A percentile compares a stretch with the other conserved stretches of the same genome.
These are phyloP conservation scores for Pelecanoides urinatrix DNA, from an alignment of 2,113 vertebrate species.

Conservation along the genomic window DNA sequence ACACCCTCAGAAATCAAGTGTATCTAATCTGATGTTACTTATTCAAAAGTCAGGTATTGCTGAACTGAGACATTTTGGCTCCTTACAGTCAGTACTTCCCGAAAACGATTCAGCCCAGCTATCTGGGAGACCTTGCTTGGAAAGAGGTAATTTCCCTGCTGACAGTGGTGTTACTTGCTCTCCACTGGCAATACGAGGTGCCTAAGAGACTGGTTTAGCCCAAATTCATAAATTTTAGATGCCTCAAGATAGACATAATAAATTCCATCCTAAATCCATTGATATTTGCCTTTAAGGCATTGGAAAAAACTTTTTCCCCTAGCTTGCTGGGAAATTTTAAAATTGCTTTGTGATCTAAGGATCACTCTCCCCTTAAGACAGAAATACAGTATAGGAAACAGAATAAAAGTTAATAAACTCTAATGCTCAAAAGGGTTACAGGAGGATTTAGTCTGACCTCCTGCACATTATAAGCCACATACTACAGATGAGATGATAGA, in stretches of 20 bases:
- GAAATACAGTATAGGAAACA: neutral
- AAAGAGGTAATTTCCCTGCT: neutral
- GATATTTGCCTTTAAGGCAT: neutral
- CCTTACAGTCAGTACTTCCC: neutral
- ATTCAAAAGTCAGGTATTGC: neutral
- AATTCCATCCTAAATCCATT: constrained; percentile 1
- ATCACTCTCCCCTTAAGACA: neutral
- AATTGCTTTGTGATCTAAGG: neutral
- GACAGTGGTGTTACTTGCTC: neutral
- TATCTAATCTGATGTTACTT: neutral
- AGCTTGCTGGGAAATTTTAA: neutral
- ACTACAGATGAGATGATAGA: neutral
- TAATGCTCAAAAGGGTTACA: neutral
- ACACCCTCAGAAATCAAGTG: neutral
- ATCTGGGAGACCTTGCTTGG: neutral
- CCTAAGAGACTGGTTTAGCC: neutral
- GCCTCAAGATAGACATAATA: neutral
- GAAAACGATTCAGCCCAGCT: neutral
- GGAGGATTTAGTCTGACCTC: neutral
- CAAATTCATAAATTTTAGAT: constrained; percentile 22
- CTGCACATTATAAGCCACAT: neutral
- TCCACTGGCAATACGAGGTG: neutral
- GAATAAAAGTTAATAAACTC: neutral
- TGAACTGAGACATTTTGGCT: neutral
- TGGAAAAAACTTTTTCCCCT: neutral